Conservation (phyloP, 2,797 vertebrate genomes). For the Lateolabrax maculatus region DNA sequence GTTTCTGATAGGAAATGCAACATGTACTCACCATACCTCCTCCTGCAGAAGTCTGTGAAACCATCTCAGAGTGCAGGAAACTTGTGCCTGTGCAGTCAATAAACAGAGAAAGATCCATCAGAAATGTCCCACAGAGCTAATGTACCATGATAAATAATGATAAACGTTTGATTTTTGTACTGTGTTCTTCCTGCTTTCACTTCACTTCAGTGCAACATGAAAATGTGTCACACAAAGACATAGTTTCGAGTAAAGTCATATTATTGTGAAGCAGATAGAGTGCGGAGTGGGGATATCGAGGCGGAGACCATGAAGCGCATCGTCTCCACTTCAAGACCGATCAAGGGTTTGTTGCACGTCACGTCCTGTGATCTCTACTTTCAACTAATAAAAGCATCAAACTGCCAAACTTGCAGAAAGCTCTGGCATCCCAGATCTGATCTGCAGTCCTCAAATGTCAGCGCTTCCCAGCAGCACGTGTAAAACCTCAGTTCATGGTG, state of each 20-base stretch:
- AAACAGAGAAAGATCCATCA: not conserved
- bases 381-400: not conserved
- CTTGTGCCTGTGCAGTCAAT: not conserved
- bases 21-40: not conserved
- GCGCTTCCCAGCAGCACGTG: no score
- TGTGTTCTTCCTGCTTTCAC: not conserved
- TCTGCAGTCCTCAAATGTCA: no score
- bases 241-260: no score
- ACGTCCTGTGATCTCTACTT: not conserved
- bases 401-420: no score
- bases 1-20: not conserved
- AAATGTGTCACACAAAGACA: no score
- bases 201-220: not conserved
- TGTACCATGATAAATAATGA: not conserved
- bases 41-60: not conserved
- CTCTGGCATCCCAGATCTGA: no score
- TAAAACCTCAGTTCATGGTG: no score
- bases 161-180: not conserved
- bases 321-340: no score
- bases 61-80: fast-evolving
- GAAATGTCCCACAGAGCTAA: not conserved
- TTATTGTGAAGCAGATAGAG: no score
- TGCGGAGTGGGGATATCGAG: no score
- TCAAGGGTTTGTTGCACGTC: no score
- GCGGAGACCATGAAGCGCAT: no score